phyloP scores from a whole-genome alignment of 2,888 invertebrate genomes.

The Julus scanicus region DNA sequence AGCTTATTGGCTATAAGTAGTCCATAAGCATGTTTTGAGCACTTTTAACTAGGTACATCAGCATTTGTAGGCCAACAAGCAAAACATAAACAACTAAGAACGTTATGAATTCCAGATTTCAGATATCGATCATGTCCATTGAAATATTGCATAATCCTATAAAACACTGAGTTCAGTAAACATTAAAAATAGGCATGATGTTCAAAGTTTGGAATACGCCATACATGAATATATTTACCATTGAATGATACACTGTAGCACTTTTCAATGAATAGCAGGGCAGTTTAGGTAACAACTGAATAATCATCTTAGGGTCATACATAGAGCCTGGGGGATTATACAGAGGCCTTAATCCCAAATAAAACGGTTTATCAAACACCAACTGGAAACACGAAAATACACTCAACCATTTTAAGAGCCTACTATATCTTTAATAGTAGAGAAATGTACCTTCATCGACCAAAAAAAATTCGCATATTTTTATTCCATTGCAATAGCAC shows the following conservation, averaged over 20 bases:
- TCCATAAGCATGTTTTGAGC: no score
- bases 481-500: not conserved
- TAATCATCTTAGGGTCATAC: not conserved
- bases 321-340: not conserved
- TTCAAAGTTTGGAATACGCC: not conserved
- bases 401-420: not conserved
- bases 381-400: slow-evolving; percentile 8
- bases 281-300: not conserved
- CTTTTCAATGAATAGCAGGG: not conserved
- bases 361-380: not conserved
- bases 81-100: no score
- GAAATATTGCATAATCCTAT: not conserved
- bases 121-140: no score
- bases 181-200: not conserved
- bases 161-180: not conserved
- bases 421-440: no score
- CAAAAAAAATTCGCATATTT: not conserved
- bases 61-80: no score
- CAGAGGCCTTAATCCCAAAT: not conserved
- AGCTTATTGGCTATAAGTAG: no score
- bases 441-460: not conserved
- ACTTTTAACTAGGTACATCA: no score
- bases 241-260: not conserved
- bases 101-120: no score
- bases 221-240: not conserved